Base-by-base conservation (phyloP, 2,113 vertebrate genomes). In the Nycticebus coucang region DNA sequence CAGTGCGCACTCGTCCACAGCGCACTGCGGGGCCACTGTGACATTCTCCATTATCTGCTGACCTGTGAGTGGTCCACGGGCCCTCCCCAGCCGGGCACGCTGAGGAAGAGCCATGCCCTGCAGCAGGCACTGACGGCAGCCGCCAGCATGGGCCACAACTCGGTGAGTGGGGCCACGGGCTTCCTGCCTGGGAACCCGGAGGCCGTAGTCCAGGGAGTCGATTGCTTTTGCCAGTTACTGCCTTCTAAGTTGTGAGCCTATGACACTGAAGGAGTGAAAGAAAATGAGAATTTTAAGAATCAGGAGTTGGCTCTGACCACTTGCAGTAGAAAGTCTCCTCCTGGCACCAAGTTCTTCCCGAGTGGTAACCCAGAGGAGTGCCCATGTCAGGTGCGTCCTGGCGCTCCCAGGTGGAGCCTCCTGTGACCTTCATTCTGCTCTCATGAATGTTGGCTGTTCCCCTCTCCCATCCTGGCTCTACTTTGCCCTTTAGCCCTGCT, bases 131-230 rank as follows among this genome's bases (percentile, higher is more conserved):
- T 99, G 87, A 99, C 99, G 0, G 99, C 99, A 0, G 99, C 99
- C 4, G 98, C 99, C 97, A 99, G 99, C 98, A 99, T 99, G 99
- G 99, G 99, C 78, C 99, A 99, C 98, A 98, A 98, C 72, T 98
- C 99, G 99, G 99, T 99, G 94, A 93, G 98, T 93, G 37, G 5
- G 15, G 4, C 21, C 19, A 2, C 1, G 0, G 55, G 28, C 15
- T 0, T 33, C 7, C 88, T 71, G 35, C 30, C 19, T 35, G 77
- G 68, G n/a, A n/a, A 37, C 24, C 19, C 24, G 19, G 84, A 86
- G 11, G 59, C 64, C 2, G 0, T 17, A 8, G 24, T 28, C 28
- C 68, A 24, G 60, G 18, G 30, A 26, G 22, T 79, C 6, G 0
- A 4, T 50, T 79, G 33, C 22, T 71, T 78, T 30, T 14, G 10